Base-by-base conservation (phyloP, 23 tunicate genomes). In the Ascidia mentula region DNA sequence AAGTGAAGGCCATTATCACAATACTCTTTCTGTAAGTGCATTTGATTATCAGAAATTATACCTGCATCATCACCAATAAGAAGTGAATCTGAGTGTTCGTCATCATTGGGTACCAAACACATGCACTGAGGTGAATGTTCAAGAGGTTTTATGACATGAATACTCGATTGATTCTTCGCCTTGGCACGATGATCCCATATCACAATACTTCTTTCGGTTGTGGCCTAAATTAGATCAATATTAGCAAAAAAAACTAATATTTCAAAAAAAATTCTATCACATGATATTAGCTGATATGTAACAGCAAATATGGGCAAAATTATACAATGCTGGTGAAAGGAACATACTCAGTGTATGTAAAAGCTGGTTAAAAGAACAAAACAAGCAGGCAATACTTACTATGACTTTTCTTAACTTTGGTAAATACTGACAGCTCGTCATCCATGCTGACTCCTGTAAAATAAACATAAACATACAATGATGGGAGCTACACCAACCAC, bases 1-100 rank as follows among this genome's bases (percentile, higher is more conserved):
- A n/a, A n/a, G n/a, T n/a, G n/a, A n/a, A n/a, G n/a, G n/a, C n/a
- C n/a, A n/a, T n/a, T n/a, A n/a, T n/a, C n/a, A n/a, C n/a, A n/a
- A n/a, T n/a, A n/a, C n/a, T n/a, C n/a, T n/a, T n/a, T n/a, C n/a
- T n/a, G n/a, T n/a, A n/a, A n/a, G n/a, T n/a, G n/a, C n/a, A n/a
- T n/a, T n/a, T n/a, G n/a, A n/a, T n/a, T n/a, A n/a, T n/a, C n/a
- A n/a, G n/a, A n/a, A n/a, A n/a, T n/a, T n/a, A 69, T 34, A 91
- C 97, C 97, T 82, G 97, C 90, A 77, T 91, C 97, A 77, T 91
- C 97, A 22, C 97, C 97, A 72, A 91, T 86, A 8, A 91, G 83
- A 22, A 91, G 40, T 0, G 97, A 72, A 72, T 91, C 97, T 3
- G 80, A 39, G 80, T 86, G 90, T 1, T 91, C 97, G 86, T 91